Evolutionary conservation across 1,140 invertebrate genomes (phyloP), one percentile per base, ranked within the genome.

Genomic region (Lepidurus couesii): DNA sequence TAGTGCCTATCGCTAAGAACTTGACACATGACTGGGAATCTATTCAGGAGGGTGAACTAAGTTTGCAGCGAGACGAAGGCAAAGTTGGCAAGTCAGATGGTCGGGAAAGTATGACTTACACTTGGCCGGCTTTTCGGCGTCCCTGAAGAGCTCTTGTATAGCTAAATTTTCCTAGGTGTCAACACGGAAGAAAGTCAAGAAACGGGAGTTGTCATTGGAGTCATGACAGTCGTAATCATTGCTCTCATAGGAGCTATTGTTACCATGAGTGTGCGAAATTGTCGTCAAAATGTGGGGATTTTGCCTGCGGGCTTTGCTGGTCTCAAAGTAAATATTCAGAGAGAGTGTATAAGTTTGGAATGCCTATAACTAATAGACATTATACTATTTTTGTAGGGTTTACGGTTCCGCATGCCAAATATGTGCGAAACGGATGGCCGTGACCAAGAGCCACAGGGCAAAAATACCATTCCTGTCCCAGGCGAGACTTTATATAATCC

Each of bases 201-300:
- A 11, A 78, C 78, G 13, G 78, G 73, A 47, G 47, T 79, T 45
- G 47, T 79, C 34, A 79, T 79, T 10, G 78, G 78, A 11, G 78
- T 79, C 16, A 79, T 79, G 78, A 79, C 78, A 34, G 74, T 74
- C 16, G 75, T 79, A 7, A 79, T 79, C n/a, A 44, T 79, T 13
- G 78, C 78, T 9, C 53, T 79, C 13, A 44, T 45, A 13, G 21
- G 26, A 21, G 78, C 78, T 9, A 47, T 77, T 47, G 47, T 78
- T 45, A 44, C 73, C 11, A 78, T 42, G 44, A 79, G 73, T 47
- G 74, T 79, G 34, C 73, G 44, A 1, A 79, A 79, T 24, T 73
- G 65, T 34, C 21, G 45, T 4, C 73, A 79, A 44, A 75, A 44
- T 44, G 78, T 74, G 4, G 24, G 42, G 21, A 75, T 79, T 75